A percentile compares a stretch with the other conserved stretches of the same genome.
These are phyloP conservation scores for Salvelinus namaycush DNA, from an alignment of 2,113 vertebrate genomes.

Conservation along the genomic window DNA sequence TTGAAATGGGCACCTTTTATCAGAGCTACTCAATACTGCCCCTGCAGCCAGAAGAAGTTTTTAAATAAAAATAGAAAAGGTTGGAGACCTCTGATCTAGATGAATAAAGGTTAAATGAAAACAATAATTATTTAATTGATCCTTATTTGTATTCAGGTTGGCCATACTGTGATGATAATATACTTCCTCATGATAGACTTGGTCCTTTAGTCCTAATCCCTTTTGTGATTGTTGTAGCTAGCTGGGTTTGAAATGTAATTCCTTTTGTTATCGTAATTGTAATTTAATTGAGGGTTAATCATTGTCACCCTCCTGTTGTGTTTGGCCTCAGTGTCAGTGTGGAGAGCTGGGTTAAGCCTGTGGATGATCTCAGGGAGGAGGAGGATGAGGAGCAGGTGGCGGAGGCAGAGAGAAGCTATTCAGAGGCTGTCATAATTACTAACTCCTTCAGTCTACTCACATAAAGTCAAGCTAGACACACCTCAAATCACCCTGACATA, in stretches of 20 bases:
- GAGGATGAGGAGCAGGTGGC: constrained; percentile 35
- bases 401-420: constrained; percentile 21
- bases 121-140: too few species aligned
- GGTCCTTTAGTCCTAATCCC: constrained; percentile 40
- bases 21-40: too few species aligned
- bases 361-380: constrained; percentile 54
- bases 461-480: constrained; percentile 51
- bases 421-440: constrained; percentile 62
- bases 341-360: constrained; percentile 58
- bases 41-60: too few species aligned
- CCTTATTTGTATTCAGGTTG: too few species aligned
- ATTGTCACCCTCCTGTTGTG: constrained; percentile 29
- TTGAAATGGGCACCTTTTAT: too few species aligned
- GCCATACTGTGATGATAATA: too few species aligned
- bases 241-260: constrained; percentile 64
- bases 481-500: constrained; percentile 63
- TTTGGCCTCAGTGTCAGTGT: constrained; percentile 27
- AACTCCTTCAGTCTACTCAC: constrained; percentile 36
- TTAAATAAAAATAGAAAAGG: too few species aligned
- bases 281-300: constrained; percentile 70
- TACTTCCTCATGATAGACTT: too few species aligned
- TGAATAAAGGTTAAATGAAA: too few species aligned
- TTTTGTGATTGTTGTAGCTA: too few species aligned
- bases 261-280: constrained; percentile 61
- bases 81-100: too few species aligned